phyloP scores from a whole-genome alignment of 2,797 vertebrate genomes.

The Schizopygopsis pylzovi region DNA sequence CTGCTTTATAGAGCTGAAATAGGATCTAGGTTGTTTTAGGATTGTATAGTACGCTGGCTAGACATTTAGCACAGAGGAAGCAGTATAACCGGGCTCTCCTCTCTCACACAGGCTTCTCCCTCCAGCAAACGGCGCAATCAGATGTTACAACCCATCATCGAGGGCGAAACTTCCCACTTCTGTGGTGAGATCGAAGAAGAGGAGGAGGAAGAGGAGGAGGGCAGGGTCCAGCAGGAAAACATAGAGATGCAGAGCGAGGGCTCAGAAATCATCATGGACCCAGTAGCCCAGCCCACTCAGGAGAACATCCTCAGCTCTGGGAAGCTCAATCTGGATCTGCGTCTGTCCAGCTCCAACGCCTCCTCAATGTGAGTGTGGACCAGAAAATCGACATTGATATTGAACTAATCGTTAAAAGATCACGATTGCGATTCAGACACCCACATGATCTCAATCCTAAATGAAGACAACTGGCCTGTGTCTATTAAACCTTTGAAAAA shows the following conservation, averaged over 20 bases:
- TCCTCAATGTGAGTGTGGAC: slow-evolving; percentile 90
- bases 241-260: slow-evolving; percentile 74
- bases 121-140: slow-evolving; percentile 93
- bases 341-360: slow-evolving; percentile 91
- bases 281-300: slow-evolving; percentile 70
- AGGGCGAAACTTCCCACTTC: slow-evolving; percentile 96
- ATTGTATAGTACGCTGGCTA: background rate
- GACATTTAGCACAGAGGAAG: background rate
- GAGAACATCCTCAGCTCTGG: slow-evolving; percentile 82
- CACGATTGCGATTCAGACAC: too few species aligned
- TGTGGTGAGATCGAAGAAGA: slow-evolving; percentile 96
- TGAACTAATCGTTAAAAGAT: background rate
- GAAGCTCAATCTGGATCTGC: slow-evolving; percentile 88
- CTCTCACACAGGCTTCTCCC: slow-evolving; percentile 85
- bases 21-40: slow-evolving; percentile 15
- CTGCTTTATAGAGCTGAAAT: slow-evolving; percentile 15
- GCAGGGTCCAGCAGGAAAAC: slow-evolving; percentile 76
- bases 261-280: slow-evolving; percentile 85
- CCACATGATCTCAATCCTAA: too few species aligned
- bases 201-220: slow-evolving; percentile 69
- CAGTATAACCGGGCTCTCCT: background rate
- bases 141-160: slow-evolving; percentile 95
- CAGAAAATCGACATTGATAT: background rate
- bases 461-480: too few species aligned
- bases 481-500: too few species aligned